Conservation (phyloP, 2,797 vertebrate genomes). For the Artibeus jamaicensis region DNA sequence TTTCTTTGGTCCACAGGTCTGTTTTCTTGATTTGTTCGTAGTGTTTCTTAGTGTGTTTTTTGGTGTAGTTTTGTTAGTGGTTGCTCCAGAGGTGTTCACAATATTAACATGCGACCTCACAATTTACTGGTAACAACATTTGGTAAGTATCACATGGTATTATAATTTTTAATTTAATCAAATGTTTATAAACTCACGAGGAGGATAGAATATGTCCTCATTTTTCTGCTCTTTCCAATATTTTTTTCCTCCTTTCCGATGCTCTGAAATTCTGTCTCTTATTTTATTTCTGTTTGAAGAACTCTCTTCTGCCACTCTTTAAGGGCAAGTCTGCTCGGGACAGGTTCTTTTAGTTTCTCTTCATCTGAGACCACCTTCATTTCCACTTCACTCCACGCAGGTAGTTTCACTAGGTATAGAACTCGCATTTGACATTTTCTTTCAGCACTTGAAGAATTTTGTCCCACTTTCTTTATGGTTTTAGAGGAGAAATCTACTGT, state of each 20-base stretch:
- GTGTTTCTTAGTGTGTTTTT: background rate
- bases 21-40: background rate
- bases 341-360: background rate
- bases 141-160: background rate
- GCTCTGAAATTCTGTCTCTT: background rate
- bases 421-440: background rate
- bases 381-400: background rate
- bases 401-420: background rate
- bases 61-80: background rate
- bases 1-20: background rate
- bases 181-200: background rate
- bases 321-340: background rate
- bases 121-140: background rate
- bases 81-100: background rate
- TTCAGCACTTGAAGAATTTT: background rate
- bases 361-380: background rate
- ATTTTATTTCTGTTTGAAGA: background rate
- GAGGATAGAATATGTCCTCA: background rate
- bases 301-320: background rate
- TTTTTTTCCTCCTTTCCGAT: background rate
- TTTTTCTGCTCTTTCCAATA: background rate
- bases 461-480: background rate
- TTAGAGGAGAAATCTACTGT: background rate
- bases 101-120: background rate
- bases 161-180: conserved; percentile 4